Conservation (phyloP, 1,140 invertebrate species). For the Episyrphus balteatus region DNA sequence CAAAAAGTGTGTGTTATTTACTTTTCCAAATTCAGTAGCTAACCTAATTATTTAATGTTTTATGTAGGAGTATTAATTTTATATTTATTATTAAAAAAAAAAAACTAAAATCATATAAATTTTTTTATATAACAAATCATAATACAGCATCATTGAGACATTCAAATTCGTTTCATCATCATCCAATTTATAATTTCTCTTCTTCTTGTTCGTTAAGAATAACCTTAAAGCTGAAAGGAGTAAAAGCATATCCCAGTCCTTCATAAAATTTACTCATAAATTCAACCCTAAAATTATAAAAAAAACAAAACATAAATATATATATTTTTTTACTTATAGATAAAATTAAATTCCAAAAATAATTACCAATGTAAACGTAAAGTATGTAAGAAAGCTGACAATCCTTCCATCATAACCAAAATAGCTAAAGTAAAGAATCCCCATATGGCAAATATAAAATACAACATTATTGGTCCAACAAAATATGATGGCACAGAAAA, state of each 20-base stretch:
- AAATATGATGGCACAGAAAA: conserved; percentile 16
- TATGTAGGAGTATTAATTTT: no score
- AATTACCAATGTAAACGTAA: conserved; percentile 93
- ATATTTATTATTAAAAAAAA: no score
- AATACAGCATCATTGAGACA: no score
- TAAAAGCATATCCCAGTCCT: conserved; percentile 79
- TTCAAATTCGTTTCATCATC: no score
- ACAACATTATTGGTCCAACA: conserved; percentile 43
- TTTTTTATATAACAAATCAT: no score
- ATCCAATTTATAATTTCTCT: no score
- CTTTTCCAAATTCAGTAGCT: no score
- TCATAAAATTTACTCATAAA: conserved; percentile 97
- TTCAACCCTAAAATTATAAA: no score
- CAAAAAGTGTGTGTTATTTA: no score
- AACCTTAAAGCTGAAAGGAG: conserved; percentile 85
- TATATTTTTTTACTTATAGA: neutral
- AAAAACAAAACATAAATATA: no score
- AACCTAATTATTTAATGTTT: no score
- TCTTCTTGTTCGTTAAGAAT: conserved; percentile 47
- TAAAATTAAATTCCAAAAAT: neutral
- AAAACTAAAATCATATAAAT: no score
- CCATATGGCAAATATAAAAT: conserved; percentile 73
- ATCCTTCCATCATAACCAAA: conserved; percentile 94
- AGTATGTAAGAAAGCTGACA: conserved; percentile 96
- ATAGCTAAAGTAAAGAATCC: conserved; percentile 82